These are phyloP conservation scores for Hassar affinis DNA, from an alignment of 2,113 vertebrate genomes.

Conservation along the genomic window DNA sequence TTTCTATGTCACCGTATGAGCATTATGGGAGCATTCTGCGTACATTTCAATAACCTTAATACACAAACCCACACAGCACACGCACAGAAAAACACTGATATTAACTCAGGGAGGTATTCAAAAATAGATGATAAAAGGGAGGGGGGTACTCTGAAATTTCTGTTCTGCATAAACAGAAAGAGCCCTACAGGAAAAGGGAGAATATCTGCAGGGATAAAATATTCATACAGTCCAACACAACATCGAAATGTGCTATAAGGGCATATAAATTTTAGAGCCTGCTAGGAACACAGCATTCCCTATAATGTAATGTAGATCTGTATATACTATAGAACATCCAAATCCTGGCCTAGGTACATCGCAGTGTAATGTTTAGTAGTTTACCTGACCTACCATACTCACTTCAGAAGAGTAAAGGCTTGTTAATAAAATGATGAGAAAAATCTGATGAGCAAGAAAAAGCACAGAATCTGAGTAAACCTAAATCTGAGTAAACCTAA, in stretches of 20 bases:
- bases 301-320: not conserved
- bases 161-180: slow-evolving; percentile 42
- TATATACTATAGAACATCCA: not conserved
- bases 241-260: slow-evolving; percentile 36
- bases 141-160: slow-evolving; percentile 41
- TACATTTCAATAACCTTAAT: slow-evolving; percentile 32
- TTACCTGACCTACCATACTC: not conserved
- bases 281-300: not conserved
- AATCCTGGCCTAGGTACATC: not conserved
- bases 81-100: slow-evolving; percentile 10
- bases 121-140: slow-evolving; percentile 51
- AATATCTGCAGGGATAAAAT: slow-evolving; percentile 45
- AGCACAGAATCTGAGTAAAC: not conserved
- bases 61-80: slow-evolving; percentile 13
- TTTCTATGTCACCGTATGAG: slow-evolving; percentile 29
- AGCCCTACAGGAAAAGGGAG: slow-evolving; percentile 42
- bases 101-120: slow-evolving; percentile 41
- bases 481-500: not conserved
- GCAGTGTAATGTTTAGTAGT: not conserved
- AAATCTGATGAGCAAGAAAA: not conserved
- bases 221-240: slow-evolving; percentile 44
- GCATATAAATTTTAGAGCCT: not conserved
- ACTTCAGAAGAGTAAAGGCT: not conserved
- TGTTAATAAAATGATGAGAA: not conserved
- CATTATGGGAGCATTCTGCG: slow-evolving; percentile 16